Base-by-base conservation (phyloP, 2,113 vertebrate species). In the Pleuronectes platessa region DNA sequence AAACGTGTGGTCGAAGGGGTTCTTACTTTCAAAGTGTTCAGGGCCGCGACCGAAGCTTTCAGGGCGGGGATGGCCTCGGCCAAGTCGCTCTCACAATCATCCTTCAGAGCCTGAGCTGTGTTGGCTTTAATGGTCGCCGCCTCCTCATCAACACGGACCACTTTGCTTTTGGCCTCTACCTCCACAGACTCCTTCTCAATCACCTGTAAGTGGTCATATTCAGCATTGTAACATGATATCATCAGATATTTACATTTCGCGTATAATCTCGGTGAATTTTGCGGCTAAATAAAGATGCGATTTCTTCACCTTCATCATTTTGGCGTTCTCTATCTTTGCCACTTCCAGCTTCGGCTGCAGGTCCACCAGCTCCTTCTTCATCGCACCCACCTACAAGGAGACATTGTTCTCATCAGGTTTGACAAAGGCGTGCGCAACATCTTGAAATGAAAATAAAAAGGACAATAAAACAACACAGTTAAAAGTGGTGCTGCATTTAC, bases 11-110 rank as follows among this genome's bases (percentile, higher is more conserved):
- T 27, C n/a, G 2, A 55, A 53, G 7, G 5, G 2, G 2, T 13
- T 5, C 61, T 69, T 14, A 93, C 98, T 94, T 99, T 99, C 20
- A 99, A 91, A 14, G 97, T 99, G 82, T 99, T 82, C 77, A 99
- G 88, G 21, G 97, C 98, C 72, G 94, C 89, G 1, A 97, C 90
- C 9, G 97, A 97, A 1, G 96, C 95, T 85, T 99, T 97, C 73
- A 99, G 90, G 60, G 95, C 96, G 42, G 97, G 97, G 53, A 99
- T 92, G 0, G 96, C 97, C 81, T 97, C 94, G 2, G 97, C 97
- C 31, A 99, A 92, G 61, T 99, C 96, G 85, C 94, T 97, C 78
- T 98, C 97, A 89, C 98, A 99, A 73, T 99, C 97, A 51, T 96
- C 94, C 89, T 98, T 99, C 84, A 99, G 89, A 67, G 93, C 86